Conservation (phyloP, 2,113 vertebrate genomes). For the Smithornis capensis region DNA sequence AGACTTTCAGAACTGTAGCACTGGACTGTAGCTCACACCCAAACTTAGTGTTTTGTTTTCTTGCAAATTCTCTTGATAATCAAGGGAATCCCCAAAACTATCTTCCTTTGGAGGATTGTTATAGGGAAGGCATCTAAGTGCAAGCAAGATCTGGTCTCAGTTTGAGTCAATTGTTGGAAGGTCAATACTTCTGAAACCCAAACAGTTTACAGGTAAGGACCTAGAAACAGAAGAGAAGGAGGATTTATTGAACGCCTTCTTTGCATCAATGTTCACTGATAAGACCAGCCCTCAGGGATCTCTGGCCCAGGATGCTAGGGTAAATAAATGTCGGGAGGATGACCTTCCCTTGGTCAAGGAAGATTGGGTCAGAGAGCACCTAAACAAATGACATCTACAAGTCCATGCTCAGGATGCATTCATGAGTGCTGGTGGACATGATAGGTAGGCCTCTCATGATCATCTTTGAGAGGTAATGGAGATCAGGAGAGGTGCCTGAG, state of each 20-base stretch:
- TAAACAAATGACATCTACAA: background rate
- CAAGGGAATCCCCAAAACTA: background rate
- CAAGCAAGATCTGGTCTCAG: background rate
- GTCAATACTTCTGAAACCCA: background rate
- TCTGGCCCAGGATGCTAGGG: background rate
- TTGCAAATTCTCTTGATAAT: background rate
- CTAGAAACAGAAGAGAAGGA: background rate
- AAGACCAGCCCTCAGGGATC: background rate
- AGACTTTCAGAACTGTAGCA: background rate
- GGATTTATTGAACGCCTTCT: background rate
- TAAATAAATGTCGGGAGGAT: background rate
- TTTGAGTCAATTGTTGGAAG: background rate
- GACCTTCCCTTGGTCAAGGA: background rate
- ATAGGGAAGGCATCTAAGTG: background rate
- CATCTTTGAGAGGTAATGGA: background rate
- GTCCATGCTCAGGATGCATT: background rate
- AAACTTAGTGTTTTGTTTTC: background rate
- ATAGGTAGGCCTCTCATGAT: background rate
- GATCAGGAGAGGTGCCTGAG: background rate
- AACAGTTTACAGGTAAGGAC: background rate
- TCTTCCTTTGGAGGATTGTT: background rate
- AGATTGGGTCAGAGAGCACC: background rate
- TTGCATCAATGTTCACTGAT: background rate
- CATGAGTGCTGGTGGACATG: background rate
- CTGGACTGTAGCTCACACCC: background rate